Evolutionary conservation across 2,888 invertebrate species (phyloP).

Genomic region (Branchinecta sandiegonensis): DNA sequence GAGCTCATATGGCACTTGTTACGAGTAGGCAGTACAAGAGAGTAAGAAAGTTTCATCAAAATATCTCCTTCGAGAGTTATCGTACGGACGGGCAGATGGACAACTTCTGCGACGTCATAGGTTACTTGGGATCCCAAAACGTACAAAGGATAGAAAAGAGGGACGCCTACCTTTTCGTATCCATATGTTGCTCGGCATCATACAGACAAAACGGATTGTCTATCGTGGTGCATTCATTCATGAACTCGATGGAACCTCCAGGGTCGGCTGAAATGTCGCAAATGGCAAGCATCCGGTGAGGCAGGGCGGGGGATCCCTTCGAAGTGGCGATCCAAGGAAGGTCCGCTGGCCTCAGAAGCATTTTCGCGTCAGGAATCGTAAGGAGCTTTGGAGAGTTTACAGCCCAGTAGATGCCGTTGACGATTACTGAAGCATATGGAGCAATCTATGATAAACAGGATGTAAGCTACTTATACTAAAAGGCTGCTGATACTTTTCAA

Average conservation of each 20-base stretch:
- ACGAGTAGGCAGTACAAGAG: too few species aligned
- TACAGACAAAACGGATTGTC: constrained; percentile 99
- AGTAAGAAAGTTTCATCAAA: too few species aligned
- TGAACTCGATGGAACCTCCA: constrained; percentile 95
- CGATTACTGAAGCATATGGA: constrained; percentile 87
- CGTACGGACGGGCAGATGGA: too few species aligned
- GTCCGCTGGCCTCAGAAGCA: constrained; percentile 67
- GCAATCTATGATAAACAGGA: constrained; percentile 51
- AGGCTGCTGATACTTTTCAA: too few species aligned
- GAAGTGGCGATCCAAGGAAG: constrained; percentile 82
- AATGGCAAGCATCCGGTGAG: constrained; percentile 68
- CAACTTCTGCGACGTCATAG: too few species aligned
- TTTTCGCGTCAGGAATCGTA: constrained; percentile 95
- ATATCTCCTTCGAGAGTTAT: too few species aligned
- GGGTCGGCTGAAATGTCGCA: constrained; percentile 99
- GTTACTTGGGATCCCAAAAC: too few species aligned
- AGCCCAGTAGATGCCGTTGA: constrained; percentile 99
- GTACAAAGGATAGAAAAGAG: background rate
- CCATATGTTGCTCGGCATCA: constrained; percentile 94
- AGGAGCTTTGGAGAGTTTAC: constrained; percentile 88
- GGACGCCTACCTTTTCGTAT: constrained; percentile 61
- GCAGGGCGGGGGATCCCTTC: constrained; percentile 69
- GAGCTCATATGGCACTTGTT: too few species aligned
- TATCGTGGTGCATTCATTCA: constrained; percentile 99
- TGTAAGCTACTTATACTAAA: too few species aligned